Percentiles rank a stretch among this genome's conserved stretches.
phyloP scores from a whole-genome alignment of 2,888 invertebrate genomes.

The Scaptomyza reducta region DNA sequence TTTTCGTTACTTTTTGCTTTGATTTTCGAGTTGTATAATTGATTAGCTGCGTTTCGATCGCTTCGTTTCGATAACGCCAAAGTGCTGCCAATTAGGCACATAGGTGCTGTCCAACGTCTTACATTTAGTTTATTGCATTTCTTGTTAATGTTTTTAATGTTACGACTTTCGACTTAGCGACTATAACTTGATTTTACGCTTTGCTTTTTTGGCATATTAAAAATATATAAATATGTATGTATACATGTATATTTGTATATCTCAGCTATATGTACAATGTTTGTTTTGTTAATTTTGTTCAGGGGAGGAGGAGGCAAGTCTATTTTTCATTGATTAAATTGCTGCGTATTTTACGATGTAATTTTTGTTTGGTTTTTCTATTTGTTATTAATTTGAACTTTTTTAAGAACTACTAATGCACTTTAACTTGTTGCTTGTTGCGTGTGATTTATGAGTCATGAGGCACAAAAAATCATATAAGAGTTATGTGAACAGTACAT shows the following conservation, averaged over 20 bases:
- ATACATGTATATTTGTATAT: conserved; percentile 30
- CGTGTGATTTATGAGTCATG: conserved; percentile 48
- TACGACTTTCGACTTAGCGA: conserved; percentile 29
- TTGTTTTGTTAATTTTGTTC: conserved; percentile 34
- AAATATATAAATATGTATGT: conserved; percentile 53
- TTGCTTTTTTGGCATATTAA: conserved; percentile 64
- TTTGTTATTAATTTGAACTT: conserved; percentile 56
- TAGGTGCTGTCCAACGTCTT: conserved; percentile 45
- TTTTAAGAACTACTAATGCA: conserved; percentile 75
- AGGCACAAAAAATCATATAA: conserved; percentile 48
- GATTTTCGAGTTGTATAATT: conserved; percentile 46
- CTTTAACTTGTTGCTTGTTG: conserved; percentile 73
- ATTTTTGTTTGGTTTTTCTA: conserved; percentile 3
- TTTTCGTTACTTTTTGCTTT: conserved; percentile 52
- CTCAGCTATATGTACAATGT: conserved; percentile 55
- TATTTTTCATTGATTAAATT: conserved; percentile 26
- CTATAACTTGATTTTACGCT: conserved; percentile 49
- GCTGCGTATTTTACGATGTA: conserved; percentile 22
- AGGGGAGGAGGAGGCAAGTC: conserved; percentile 22
- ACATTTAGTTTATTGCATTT: conserved; percentile 61
- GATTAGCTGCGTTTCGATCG: conserved; percentile 26
- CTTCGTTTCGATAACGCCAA: conserved; percentile 17
- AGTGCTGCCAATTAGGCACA: conserved; percentile 14
- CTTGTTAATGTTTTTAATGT: conserved; percentile 13
- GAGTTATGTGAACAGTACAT: conserved; percentile 26